Evolutionary conservation across 2,888 invertebrate species (phyloP).

Genomic region (Noctuana brunneofusca): DNA sequence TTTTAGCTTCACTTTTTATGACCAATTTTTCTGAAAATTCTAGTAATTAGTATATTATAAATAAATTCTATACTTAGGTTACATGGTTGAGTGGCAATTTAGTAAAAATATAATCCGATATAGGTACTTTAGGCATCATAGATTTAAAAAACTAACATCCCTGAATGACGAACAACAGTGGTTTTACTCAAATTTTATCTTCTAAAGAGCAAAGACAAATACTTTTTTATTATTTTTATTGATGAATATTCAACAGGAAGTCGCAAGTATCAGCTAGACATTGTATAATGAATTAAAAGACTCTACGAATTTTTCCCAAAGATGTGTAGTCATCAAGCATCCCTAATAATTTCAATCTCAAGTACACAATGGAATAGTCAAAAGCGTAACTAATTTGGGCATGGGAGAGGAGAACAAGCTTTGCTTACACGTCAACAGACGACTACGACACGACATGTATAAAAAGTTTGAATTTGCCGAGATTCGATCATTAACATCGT

Average conservation of each 20-base stretch:
- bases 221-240: neutral
- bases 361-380: constrained; percentile 44
- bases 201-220: neutral
- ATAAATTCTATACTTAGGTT: too few relatives aligned
- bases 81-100: too few relatives aligned
- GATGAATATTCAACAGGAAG: neutral
- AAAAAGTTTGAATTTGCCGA: too few relatives aligned
- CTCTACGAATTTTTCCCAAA: constrained; percentile 20
- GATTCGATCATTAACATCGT: too few relatives aligned
- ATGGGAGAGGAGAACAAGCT: constrained; percentile 38
- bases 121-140: too few relatives aligned
- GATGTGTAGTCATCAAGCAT: constrained; percentile 37
- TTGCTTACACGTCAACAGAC: constrained; percentile 36
- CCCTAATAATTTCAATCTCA: constrained; percentile 46
- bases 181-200: too few relatives aligned
- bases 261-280: neutral
- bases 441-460: constrained; percentile 27
- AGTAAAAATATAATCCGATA: too few relatives aligned
- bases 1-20: too few relatives aligned
- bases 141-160: too few relatives aligned
- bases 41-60: too few relatives aligned
- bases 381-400: constrained; percentile 47
- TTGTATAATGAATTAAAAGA: neutral
- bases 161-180: too few relatives aligned
- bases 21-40: too few relatives aligned